Evolutionary conservation across 2,888 invertebrate species (phyloP).

Genomic region (Drosophila yooni): DNA sequence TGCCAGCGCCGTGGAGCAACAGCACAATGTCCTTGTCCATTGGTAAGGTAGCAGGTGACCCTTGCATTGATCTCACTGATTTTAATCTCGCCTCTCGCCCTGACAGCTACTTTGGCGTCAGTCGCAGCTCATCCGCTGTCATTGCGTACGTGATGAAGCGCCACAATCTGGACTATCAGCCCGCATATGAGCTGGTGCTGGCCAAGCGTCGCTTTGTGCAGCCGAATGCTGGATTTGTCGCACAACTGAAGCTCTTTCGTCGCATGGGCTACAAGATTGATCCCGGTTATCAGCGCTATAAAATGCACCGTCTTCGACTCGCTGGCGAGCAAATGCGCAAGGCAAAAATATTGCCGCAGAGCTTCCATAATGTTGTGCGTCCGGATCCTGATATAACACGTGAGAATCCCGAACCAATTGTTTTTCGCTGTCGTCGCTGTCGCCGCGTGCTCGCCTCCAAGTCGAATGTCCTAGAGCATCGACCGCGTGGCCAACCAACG

Average conservation of each 20-base stretch:
- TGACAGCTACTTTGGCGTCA: slow-evolving; percentile 94
- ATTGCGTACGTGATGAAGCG: slow-evolving; percentile 96
- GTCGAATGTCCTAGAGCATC: slow-evolving; percentile 91
- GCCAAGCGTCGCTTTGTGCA: slow-evolving; percentile 89
- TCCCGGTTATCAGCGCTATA: slow-evolving; percentile 89
- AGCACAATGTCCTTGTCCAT: slow-evolving; percentile 92
- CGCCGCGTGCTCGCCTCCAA: slow-evolving; percentile 93
- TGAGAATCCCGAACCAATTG: slow-evolving; percentile 92
- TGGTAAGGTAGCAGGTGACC: slow-evolving; percentile 87
- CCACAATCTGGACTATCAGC: slow-evolving; percentile 89
- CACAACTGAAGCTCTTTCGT: slow-evolving; percentile 91
- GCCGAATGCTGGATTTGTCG: slow-evolving; percentile 93
- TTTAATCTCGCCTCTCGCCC: not conserved
- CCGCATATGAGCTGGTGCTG: slow-evolving; percentile 90
- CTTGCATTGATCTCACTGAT: not conserved
- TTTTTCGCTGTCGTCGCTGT: slow-evolving; percentile 93
- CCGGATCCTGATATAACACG: slow-evolving; percentile 91
- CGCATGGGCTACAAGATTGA: slow-evolving; percentile 92
- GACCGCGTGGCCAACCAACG: slow-evolving; percentile 36
- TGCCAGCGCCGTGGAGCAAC: slow-evolving; percentile 87
- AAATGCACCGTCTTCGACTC: slow-evolving; percentile 90
- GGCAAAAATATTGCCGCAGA: slow-evolving; percentile 93
- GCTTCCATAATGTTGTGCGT: slow-evolving; percentile 91
- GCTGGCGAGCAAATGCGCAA: slow-evolving; percentile 93
- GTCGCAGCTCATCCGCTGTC: slow-evolving; percentile 94